Base-by-base conservation (phyloP, 2,797 vertebrate species). In the Sebastes aleutianus region DNA sequence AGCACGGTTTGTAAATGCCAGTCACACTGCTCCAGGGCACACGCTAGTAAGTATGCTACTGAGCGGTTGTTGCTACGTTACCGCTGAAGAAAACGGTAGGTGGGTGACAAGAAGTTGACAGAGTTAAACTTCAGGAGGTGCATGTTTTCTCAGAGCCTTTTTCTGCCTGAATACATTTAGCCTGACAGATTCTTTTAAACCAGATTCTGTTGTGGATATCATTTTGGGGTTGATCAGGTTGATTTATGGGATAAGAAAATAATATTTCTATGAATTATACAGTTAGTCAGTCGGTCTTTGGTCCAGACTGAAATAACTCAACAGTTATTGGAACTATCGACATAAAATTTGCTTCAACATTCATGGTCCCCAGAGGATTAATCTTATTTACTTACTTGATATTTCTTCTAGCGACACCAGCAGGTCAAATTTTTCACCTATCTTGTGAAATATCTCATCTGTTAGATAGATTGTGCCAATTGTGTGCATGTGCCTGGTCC, bases 1-100 rank as follows among this genome's bases (percentile, higher is more conserved):
- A 82, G 79, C 64, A 58, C 24, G 2, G 65, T 89, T 90, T 89
- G 76, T 82, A 90, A 90, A 91, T 90, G 87, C 78, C 87, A 89
- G 87, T 90, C 88, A 88, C 85, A 84, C 43, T 69, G 86, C 92
- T 88, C 65, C 78, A 20, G 83, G 93, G 82, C 82, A 84, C 34
- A 27, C 8, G 39, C 77, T 20, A 68, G 80, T 86, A 86, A 85
- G 85, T 83, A 83, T 82, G 80, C 85, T 86, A 79, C 87, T 80
- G 82, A 86, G 84, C 83, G 79, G 85, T 71, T 77, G 91, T 91
- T 91, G 92, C 92, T 88, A 91, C 9, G 89, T 78, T 92, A 91
- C 91, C 8, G 2, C 63, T 75, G 59, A 69, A 65, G 78, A 83
- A 87, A 74, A 66, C 78, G 53, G 71, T 65, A 34, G 80, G 68